These are phyloP conservation scores for Mesorhabditis sp. DNA, from an alignment of 2,888 invertebrate genomes.

Conservation along the genomic window DNA sequence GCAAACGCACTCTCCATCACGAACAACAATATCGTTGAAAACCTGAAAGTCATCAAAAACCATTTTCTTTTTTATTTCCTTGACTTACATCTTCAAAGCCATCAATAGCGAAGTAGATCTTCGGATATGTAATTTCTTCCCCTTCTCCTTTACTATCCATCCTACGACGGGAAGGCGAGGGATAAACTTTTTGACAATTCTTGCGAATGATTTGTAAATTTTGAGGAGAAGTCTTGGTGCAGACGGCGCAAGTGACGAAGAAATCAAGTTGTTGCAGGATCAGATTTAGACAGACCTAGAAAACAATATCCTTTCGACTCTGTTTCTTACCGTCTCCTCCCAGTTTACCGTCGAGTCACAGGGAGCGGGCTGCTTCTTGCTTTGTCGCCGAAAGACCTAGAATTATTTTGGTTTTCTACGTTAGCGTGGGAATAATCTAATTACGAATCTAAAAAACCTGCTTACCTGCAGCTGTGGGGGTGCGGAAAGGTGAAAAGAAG, in stretches of 20 bases:
- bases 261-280: constrained; percentile 74
- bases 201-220: constrained; percentile 89
- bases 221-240: constrained; percentile 92
- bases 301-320: not conserved
- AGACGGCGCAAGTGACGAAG: constrained; percentile 91
- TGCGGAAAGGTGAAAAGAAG: constrained; percentile 13
- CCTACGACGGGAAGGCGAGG: constrained; percentile 84
- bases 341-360: constrained; percentile 94
- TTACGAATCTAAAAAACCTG: constrained; percentile 13
- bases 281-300: constrained; percentile 2
- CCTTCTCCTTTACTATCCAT: constrained; percentile 97
- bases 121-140: constrained; percentile 97
- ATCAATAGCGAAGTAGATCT: constrained; percentile 98
- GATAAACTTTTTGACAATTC: constrained; percentile 81
- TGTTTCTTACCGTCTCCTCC: constrained; percentile 95
- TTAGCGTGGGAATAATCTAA: no score
- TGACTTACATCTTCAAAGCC: constrained; percentile 85
- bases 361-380: constrained; percentile 83
- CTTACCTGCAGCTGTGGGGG: not conserved
- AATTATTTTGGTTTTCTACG: constrained; percentile 61
- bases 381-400: constrained; percentile 94
- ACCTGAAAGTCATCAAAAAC: constrained; percentile 63
- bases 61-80: constrained; percentile 3
- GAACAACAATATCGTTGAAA: constrained; percentile 90
- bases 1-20: constrained; percentile 98